Percentiles rank a stretch among this genome's conserved stretches.
phyloP scores from a whole-genome alignment of 2,888 invertebrate genomes.

The Heliconius aoede region DNA sequence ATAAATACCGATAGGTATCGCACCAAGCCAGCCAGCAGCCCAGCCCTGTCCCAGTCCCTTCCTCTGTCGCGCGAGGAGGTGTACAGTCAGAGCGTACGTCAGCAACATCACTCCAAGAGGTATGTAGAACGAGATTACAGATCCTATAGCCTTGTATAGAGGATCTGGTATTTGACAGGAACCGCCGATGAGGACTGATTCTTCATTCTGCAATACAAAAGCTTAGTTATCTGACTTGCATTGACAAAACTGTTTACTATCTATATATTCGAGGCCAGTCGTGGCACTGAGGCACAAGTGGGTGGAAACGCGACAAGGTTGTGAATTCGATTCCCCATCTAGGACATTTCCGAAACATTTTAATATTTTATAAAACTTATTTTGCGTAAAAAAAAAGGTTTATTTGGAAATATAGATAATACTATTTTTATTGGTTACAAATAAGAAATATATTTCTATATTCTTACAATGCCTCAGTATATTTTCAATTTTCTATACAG shows the following conservation, averaged over 20 bases:
- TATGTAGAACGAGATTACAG: slow-evolving; percentile 97
- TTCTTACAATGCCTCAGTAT: background rate
- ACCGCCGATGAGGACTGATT: slow-evolving; percentile 91
- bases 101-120: slow-evolving; percentile 97
- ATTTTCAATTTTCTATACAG: background rate
- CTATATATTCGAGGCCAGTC: background rate
- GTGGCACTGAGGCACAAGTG: background rate
- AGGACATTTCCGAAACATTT: too few species aligned
- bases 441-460: background rate
- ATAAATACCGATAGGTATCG: slow-evolving; percentile 81
- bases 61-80: slow-evolving; percentile 91
- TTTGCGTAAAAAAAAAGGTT: background rate
- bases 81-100: slow-evolving; percentile 96
- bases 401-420: background rate
- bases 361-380: background rate
- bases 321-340: background rate
- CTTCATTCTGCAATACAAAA: slow-evolving; percentile 86
- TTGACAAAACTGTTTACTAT: background rate
- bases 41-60: slow-evolving; percentile 88
- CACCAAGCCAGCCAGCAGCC: slow-evolving; percentile 90
- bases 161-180: slow-evolving; percentile 95
- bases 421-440: background rate
- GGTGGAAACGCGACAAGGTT: background rate
- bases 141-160: slow-evolving; percentile 95
- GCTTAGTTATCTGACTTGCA: background rate